Base-by-base conservation (phyloP, 1,140 invertebrate species). In the Steinernema khuongi region DNA sequence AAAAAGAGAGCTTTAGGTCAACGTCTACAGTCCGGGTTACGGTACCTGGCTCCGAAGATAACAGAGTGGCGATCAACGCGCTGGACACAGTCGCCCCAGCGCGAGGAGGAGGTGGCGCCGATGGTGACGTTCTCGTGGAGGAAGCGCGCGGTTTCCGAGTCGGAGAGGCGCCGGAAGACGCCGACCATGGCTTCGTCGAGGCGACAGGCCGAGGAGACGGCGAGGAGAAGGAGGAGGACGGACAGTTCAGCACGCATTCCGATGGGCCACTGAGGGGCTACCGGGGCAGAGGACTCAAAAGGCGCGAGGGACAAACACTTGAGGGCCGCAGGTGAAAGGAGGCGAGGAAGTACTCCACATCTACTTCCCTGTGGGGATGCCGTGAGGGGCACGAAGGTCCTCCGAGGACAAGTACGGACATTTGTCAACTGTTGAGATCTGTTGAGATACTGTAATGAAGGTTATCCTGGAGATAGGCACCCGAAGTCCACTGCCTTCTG, bases 81-180 rank as follows among this genome's bases (percentile, higher is more conserved):
- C 19, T 60, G 14, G 7, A 60, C 50, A 26, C 50, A 60, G 22
- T 60, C 50, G 50, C 50, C 50, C 50, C 50, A 60, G 14, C 50
- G 7, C 7, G 50, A 60, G 4, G 50, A n/a, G 4, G 50, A 7
- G 4, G 22, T 60, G 11, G 50, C 14, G 11, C 7, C 19, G 50
- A 60, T 60, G 14, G 50, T 60, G 50, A 60, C 50, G 19, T 60
- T 60, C 50, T 60, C 50, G 50, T 60, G 26, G 50, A 60, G 50
- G 50, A 60, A 60, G 4, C 50, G 11, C 4, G 50, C 11, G 22
- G 50, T 17, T 11, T 11, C 11, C 7, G 50, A 60, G 22, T 60
- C 50, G 11, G 50, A 60, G 22, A 60, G 50, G 7, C 50, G 50
- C 26, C 22, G 14, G 50, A 60, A 60, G 50, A 26, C 22, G 50